These are phyloP conservation scores for Eupithecia pulchellata DNA, from an alignment of 2,888 invertebrate genomes.

Conservation along the genomic window DNA sequence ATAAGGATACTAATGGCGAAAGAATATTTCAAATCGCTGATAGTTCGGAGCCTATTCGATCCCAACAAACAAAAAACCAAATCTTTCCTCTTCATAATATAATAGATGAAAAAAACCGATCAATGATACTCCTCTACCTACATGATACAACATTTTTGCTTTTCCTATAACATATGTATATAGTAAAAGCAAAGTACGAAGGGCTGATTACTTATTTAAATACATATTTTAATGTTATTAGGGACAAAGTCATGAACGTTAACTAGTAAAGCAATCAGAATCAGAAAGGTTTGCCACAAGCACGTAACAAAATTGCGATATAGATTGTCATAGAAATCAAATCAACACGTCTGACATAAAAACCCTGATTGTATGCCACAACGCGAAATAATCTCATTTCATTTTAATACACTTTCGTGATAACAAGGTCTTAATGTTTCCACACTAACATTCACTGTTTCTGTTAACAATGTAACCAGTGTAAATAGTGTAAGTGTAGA, in stretches of 20 bases:
- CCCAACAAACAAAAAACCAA: too few species aligned
- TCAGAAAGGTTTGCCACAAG: background rate
- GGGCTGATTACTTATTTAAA: too few species aligned
- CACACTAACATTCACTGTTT: background rate
- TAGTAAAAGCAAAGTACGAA: too few species aligned
- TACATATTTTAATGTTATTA: background rate
- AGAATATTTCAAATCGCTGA: too few species aligned
- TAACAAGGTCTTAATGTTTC: conserved; percentile 24
- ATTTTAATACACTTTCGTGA: conserved; percentile 36
- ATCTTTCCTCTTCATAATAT: too few species aligned
- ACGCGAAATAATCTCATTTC: conserved; percentile 29
- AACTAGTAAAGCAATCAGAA: background rate
- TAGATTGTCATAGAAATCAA: conserved; percentile 30
- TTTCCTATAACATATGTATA: too few species aligned
- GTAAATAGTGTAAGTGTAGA: too few species aligned
- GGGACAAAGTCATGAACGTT: background rate
- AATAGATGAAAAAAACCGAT: too few species aligned
- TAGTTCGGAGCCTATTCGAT: too few species aligned
- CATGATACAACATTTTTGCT: too few species aligned
- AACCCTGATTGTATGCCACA: conserved; percentile 25
- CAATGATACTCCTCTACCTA: too few species aligned
- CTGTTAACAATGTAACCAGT: background rate
- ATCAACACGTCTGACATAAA: conserved; percentile 30
- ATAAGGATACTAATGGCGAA: too few species aligned
- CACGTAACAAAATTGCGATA: conserved; percentile 28